These are phyloP conservation scores for Scelioninae gen. 2 DNA, from an alignment of 2,888 invertebrate species.

Conservation along the genomic window DNA sequence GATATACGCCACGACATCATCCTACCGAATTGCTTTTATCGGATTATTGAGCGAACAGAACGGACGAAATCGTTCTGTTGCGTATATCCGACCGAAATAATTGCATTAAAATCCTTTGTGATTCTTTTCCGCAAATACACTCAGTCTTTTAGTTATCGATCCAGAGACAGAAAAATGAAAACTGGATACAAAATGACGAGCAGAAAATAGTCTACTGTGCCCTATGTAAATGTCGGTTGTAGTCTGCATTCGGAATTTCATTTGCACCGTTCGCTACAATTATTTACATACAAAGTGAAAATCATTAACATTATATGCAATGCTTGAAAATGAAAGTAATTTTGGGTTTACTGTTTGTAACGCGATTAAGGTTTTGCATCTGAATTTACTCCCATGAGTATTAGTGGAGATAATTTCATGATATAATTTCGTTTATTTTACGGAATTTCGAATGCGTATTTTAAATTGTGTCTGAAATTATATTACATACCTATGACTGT, in stretches of 20 bases:
- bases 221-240: slow-evolving; percentile 47
- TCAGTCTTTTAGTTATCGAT: slow-evolving; percentile 59
- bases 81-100: slow-evolving; percentile 54
- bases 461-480: slow-evolving; percentile 26
- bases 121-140: slow-evolving; percentile 58
- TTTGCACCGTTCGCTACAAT: slow-evolving; percentile 38
- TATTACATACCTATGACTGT: slow-evolving; percentile 12
- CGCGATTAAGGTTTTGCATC: slow-evolving; percentile 34
- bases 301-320: slow-evolving; percentile 39
- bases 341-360: slow-evolving; percentile 45
- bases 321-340: slow-evolving; percentile 50
- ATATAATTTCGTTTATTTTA: slow-evolving; percentile 42
- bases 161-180: slow-evolving; percentile 48
- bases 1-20: slow-evolving; percentile 57
- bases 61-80: slow-evolving; percentile 56
- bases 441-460: slow-evolving; percentile 16
- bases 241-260: slow-evolving; percentile 42
- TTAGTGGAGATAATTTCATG: slow-evolving; percentile 37
- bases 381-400: slow-evolving; percentile 37
- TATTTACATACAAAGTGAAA: slow-evolving; percentile 52
- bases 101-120: slow-evolving; percentile 61
- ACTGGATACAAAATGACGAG: slow-evolving; percentile 56
- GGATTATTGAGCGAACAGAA: slow-evolving; percentile 59
- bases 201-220: slow-evolving; percentile 46
- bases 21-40: slow-evolving; percentile 59